phyloP scores from a whole-genome alignment of 2,888 invertebrate species.

The Meganola albula region DNA sequence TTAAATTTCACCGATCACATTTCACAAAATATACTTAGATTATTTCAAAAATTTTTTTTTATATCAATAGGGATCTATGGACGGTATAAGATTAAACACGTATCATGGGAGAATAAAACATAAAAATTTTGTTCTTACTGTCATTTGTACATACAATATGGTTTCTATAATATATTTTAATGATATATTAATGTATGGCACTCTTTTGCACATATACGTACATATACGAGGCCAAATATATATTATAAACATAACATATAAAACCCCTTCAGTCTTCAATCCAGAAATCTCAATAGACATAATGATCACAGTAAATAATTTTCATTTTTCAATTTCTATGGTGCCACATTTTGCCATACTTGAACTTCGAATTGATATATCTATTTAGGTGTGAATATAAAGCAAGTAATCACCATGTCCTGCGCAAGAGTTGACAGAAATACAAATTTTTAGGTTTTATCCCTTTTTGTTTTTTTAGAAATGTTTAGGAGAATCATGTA shows the following conservation, averaged over 20 bases:
- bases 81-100: constrained; percentile 7
- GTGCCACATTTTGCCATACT: constrained; percentile 50
- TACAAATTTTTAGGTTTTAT: too few species aligned
- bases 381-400: constrained; percentile 2
- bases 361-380: constrained; percentile 21
- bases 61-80: constrained; percentile 9
- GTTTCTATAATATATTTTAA: constrained; percentile 35
- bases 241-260: constrained; percentile 37
- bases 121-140: constrained; percentile 23
- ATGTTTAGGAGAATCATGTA: too few species aligned
- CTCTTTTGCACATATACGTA: constrained; percentile 55
- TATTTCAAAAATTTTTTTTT: not conserved
- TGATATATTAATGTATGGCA: constrained; percentile 63
- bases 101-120: constrained; percentile 1
- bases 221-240: constrained; percentile 43
- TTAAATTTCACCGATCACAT: too few species aligned
- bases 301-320: constrained; percentile 58
- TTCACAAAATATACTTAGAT: too few species aligned
- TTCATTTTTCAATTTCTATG: constrained; percentile 45
- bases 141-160: constrained; percentile 35
- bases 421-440: constrained; percentile 1
- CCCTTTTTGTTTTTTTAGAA: too few species aligned
- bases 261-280: constrained; percentile 65
- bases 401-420: too few species aligned
- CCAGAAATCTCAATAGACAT: constrained; percentile 73